Conservation (phyloP, 2,888 invertebrate species). For the Drosophila mercatorum region DNA sequence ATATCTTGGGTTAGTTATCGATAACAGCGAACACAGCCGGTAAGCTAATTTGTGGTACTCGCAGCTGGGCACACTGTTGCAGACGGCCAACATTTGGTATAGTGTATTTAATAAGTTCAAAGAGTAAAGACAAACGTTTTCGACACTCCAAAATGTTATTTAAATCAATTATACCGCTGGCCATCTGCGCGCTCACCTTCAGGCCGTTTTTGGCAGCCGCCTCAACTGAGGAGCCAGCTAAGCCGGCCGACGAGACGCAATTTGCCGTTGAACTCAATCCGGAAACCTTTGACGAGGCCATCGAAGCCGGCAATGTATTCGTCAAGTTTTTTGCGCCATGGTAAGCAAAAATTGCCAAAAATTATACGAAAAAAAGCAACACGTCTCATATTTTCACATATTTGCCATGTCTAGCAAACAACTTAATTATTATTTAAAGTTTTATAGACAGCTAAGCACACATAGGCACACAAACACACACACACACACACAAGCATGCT, state of each 20-base stretch:
- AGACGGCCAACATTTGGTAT: constrained; percentile 9
- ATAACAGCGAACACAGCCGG: constrained; percentile 9
- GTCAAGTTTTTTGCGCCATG: constrained; percentile 93
- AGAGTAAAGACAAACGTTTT: constrained; percentile 6
- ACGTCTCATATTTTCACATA: background rate
- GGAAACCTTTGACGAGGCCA: constrained; percentile 87
- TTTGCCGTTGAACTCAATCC: constrained; percentile 85
- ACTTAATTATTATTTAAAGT: background rate
- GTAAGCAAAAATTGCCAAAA: constrained; percentile 85
- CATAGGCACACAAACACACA: background rate
- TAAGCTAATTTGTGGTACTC: background rate
- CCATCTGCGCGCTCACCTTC: constrained; percentile 52
- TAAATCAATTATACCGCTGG: constrained; percentile 55
- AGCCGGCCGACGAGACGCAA: constrained; percentile 64
- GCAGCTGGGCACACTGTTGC: constrained; percentile 35
- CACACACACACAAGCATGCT: background rate
- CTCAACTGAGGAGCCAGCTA: constrained; percentile 36
- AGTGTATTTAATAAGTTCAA: constrained; percentile 34
- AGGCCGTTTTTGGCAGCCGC: constrained; percentile 32
- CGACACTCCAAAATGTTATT: constrained; percentile 49
- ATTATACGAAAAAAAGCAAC: background rate
- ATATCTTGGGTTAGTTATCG: constrained; percentile 1
- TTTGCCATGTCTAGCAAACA: constrained; percentile 5
- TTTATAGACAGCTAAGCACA: background rate
- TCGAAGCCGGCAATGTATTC: constrained; percentile 89